Percentiles rank a stretch among this genome's conserved stretches.
Evolutionary conservation across 2,888 invertebrate genomes (phyloP).

Genomic region (Adelphocoris suturalis): DNA sequence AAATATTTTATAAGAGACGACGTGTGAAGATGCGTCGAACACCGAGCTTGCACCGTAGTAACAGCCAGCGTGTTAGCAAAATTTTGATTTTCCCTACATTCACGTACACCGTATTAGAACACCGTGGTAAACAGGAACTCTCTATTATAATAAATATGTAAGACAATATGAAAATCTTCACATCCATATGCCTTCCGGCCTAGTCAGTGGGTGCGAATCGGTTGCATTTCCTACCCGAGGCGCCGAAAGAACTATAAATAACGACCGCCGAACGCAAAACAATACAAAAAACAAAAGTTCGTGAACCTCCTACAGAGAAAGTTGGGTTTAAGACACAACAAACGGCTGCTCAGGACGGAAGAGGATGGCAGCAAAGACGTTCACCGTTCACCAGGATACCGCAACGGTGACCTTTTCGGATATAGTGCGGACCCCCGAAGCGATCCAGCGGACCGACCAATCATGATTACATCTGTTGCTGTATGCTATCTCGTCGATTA

Average conservation of each 20-base stretch:
- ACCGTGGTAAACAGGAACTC: too few relatives aligned
- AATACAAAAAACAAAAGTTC: conserved; percentile 24
- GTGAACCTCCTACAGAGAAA: conserved; percentile 51
- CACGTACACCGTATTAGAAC: too few relatives aligned
- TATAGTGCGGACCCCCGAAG: conserved; percentile 59
- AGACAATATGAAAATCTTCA: too few relatives aligned
- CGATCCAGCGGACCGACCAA: conserved; percentile 58
- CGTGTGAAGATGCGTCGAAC: too few relatives aligned
- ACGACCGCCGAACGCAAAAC: neutral
- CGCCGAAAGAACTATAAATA: conserved; percentile 19
- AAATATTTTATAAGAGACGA: too few relatives aligned
- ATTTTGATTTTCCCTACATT: too few relatives aligned
- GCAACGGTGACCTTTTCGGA: conserved; percentile 51
- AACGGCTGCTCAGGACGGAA: conserved; percentile 30
- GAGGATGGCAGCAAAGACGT: conserved; percentile 48
- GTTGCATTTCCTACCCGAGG: neutral
- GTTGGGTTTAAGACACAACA: conserved; percentile 18
- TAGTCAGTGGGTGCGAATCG: neutral
- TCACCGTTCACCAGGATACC: conserved; percentile 59
- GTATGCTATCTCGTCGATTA: conserved; percentile 68
- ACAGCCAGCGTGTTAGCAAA: too few relatives aligned
- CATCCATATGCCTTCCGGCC: neutral
- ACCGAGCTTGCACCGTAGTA: too few relatives aligned
- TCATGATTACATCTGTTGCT: conserved; percentile 69
- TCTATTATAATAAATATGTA: too few relatives aligned